These are phyloP conservation scores for Fulica atra DNA, from an alignment of 2,113 vertebrate species.

Conservation along the genomic window DNA sequence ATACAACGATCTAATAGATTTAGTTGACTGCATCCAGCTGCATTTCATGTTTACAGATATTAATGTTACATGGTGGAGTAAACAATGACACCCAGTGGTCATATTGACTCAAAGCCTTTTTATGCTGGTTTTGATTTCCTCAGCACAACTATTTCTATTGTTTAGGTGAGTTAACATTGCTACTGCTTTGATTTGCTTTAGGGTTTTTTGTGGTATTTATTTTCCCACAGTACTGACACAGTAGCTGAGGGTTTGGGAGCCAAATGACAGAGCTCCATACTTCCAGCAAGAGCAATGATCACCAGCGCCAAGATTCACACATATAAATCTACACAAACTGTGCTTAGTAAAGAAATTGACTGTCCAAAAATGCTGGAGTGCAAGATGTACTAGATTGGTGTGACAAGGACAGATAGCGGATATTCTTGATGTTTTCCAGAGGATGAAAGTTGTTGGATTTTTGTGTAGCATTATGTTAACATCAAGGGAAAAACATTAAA, in stretches of 20 bases:
- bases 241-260: not conserved
- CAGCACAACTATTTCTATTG: not conserved
- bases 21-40: not conserved
- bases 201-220: not conserved
- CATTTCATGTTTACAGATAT: not conserved
- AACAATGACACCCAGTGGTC: conserved; percentile 69
- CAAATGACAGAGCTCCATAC: fast-evolving
- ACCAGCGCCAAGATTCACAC: not conserved
- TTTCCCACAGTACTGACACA: fast-evolving
- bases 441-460: not conserved
- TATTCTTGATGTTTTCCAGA: not conserved
- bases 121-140: not conserved
- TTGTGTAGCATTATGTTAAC: not conserved
- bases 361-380: not conserved
- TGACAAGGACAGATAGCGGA: not conserved
- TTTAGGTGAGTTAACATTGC: not conserved
- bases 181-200: not conserved
- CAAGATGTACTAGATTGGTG: not conserved
- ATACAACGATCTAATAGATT: not conserved
- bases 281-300: not conserved
- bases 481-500: not conserved
- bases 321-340: not conserved
- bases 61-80: conserved; percentile 21
- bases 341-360: not conserved
- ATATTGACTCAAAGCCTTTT: not conserved